A percentile compares a stretch with the other conserved stretches of the same genome.
phyloP scores from a whole-genome alignment of 1,140 invertebrate species.

The Dreissena polymorpha region DNA sequence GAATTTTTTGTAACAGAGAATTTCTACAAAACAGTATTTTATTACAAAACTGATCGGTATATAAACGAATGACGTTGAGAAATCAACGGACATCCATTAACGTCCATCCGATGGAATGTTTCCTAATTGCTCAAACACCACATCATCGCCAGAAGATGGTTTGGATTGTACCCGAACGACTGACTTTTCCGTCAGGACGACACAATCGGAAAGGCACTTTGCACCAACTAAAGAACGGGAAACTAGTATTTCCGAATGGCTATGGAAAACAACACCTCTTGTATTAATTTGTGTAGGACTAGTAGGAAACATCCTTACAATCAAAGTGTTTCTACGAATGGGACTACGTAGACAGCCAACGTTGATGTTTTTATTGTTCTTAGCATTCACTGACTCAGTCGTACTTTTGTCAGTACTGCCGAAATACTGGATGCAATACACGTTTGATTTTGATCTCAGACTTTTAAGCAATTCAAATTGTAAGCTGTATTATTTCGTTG shows the following conservation, averaged over 20 bases:
- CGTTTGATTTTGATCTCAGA: slow-evolving; percentile 62
- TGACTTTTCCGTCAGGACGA: too few species aligned
- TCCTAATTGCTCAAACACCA: too few species aligned
- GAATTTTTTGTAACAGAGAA: too few species aligned
- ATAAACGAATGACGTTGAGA: too few species aligned
- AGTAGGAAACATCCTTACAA: slow-evolving; percentile 57
- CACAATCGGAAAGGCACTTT: too few species aligned
- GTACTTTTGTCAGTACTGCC: slow-evolving; percentile 63
- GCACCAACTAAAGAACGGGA: too few species aligned
- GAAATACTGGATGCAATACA: slow-evolving; percentile 59
- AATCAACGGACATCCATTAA: too few species aligned
- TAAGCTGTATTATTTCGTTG: slow-evolving; percentile 65
- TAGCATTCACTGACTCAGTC: slow-evolving; percentile 64
- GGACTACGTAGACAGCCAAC: slow-evolving; percentile 38
- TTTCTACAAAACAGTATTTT: too few species aligned
- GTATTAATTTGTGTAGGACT: slow-evolving; percentile 58
- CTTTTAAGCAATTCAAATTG: slow-evolving; percentile 55
- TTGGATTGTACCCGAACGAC: too few species aligned
- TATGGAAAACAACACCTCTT: slow-evolving; percentile 57
- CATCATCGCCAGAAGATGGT: too few species aligned
- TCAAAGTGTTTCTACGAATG: slow-evolving; percentile 50
- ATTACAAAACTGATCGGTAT: too few species aligned
- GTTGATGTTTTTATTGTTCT: slow-evolving; percentile 48
- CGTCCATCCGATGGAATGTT: too few species aligned
- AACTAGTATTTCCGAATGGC: neutral